These are phyloP conservation scores for Turdus rufiventris DNA, from an alignment of 2,113 vertebrate species.

Conservation along the genomic window DNA sequence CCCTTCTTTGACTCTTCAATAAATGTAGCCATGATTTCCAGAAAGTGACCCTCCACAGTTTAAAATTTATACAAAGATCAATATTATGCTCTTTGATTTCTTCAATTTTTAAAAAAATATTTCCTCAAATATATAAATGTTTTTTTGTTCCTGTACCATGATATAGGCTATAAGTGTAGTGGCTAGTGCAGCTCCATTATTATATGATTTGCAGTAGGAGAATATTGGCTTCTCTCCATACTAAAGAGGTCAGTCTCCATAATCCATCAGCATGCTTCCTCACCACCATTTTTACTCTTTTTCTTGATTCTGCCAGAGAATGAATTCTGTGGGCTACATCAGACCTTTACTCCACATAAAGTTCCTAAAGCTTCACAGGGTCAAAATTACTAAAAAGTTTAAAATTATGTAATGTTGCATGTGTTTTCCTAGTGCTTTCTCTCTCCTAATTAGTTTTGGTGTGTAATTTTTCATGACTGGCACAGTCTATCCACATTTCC, in stretches of 20 bases:
- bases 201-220: background rate
- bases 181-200: background rate
- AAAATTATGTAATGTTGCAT: background rate
- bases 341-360: background rate
- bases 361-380: background rate
- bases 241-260: background rate
- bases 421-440: background rate
- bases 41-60: background rate
- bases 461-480: background rate
- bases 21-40: background rate
- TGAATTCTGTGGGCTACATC: background rate
- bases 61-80: background rate
- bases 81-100: background rate
- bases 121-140: background rate
- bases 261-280: background rate
- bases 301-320: background rate
- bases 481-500: rapidly evolving
- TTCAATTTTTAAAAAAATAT: background rate
- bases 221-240: background rate
- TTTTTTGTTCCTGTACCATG: background rate
- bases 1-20: background rate
- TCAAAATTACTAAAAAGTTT: background rate
- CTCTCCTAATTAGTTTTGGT: background rate
- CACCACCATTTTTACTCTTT: background rate
- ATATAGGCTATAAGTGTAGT: background rate